Evolutionary conservation across 2,113 vertebrate genomes (phyloP).

Genomic region (Pteropus alecto): DNA sequence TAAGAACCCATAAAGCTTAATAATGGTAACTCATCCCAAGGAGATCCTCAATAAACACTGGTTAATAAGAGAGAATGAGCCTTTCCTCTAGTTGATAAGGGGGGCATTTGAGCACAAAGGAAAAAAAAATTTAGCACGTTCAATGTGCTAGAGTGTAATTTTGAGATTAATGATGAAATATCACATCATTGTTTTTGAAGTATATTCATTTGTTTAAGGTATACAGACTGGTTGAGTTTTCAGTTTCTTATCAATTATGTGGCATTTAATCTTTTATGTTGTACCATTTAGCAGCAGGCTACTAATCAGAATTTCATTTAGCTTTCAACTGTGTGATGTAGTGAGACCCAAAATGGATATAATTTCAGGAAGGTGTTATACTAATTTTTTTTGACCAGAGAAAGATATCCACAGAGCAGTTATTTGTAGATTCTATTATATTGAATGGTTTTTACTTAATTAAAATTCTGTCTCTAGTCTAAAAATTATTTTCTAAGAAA

Average conservation of each 20-base stretch:
- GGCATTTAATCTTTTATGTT: slow-evolving; percentile 59
- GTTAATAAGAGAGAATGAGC: neutral
- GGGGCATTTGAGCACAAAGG: neutral
- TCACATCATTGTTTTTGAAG: neutral
- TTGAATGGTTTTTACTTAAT: slow-evolving; percentile 63
- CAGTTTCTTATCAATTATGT: slow-evolving; percentile 55
- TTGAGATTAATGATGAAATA: neutral
- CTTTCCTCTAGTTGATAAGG: neutral
- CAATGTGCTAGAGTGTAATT: neutral
- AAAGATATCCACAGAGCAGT: slow-evolving; percentile 40
- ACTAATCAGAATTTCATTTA: slow-evolving; percentile 68
- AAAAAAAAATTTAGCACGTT: neutral
- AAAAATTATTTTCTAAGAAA: slow-evolving; percentile 67
- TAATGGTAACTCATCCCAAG: neutral
- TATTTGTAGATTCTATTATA: slow-evolving; percentile 57
- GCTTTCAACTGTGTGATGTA: slow-evolving; percentile 54
- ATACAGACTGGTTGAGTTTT: slow-evolving; percentile 5
- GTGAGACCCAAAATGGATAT: slow-evolving; percentile 51
- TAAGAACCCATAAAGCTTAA: neutral
- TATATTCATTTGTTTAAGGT: slow-evolving; percentile 25
- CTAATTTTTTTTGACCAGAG: slow-evolving; percentile 61
- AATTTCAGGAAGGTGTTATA: slow-evolving; percentile 63
- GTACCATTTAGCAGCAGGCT: slow-evolving; percentile 56
- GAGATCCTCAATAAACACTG: neutral
- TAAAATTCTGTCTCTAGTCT: slow-evolving; percentile 56